A percentile compares a stretch with the other conserved stretches of the same genome.
phyloP scores from a whole-genome alignment of 2,888 invertebrate species.

The Lasioglossum villosulum region DNA sequence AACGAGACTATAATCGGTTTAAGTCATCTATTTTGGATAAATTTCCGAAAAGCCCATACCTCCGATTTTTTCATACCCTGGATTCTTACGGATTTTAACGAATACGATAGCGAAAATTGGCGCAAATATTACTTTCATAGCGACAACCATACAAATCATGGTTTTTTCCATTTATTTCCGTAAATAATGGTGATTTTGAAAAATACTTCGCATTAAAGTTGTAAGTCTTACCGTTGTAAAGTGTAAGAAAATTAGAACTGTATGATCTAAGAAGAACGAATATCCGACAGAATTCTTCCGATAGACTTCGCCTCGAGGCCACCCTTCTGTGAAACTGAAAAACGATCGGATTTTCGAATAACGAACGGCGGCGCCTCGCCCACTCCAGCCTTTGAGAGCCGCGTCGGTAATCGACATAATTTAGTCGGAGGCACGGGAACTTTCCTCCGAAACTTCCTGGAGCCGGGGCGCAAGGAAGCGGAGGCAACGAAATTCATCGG shows the following conservation, averaged over 20 bases:
- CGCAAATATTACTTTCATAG: too few species aligned
- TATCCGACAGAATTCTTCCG: not conserved
- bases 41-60: too few species aligned
- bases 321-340: not conserved
- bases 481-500: not conserved
- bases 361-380: not conserved
- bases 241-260: too few species aligned
- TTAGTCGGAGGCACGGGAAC: not conserved
- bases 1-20: not conserved
- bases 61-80: too few species aligned
- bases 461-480: not conserved
- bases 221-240: too few species aligned
- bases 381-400: not conserved
- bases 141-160: too few species aligned
- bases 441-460: not conserved
- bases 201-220: too few species aligned
- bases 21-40: too few species aligned
- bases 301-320: not conserved
- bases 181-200: too few species aligned
- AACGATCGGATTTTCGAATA: not conserved
- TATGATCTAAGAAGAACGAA: not conserved
- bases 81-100: too few species aligned
- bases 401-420: constrained; percentile 1
- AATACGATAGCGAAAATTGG: too few species aligned
- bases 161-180: too few species aligned